Evolutionary conservation across 2,888 invertebrate genomes (phyloP).

Genomic region (Nymphalis c-album): DNA sequence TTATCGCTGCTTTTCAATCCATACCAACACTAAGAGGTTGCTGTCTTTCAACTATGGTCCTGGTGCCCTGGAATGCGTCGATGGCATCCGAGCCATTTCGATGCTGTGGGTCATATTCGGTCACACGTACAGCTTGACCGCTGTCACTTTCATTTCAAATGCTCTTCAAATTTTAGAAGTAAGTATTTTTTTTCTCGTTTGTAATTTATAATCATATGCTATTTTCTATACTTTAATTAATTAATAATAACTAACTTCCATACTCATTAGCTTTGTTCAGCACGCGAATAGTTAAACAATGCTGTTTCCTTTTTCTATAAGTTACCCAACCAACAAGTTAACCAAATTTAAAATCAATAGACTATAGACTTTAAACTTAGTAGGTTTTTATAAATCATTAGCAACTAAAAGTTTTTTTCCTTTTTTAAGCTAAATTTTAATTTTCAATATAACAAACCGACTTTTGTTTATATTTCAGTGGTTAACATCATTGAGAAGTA

Average conservation of each 20-base stretch:
- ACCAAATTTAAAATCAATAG: too few species aligned
- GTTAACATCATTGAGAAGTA: conserved; percentile 47
- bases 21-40: conserved; percentile 66
- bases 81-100: conserved; percentile 69
- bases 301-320: too few species aligned
- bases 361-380: too few species aligned
- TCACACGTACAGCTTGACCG: conserved; percentile 54
- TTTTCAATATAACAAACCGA: neutral
- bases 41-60: conserved; percentile 55
- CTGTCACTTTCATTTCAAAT: conserved; percentile 17
- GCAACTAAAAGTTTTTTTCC: neutral
- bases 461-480: conserved; percentile 49
- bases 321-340: too few species aligned
- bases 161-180: conserved; percentile 11
- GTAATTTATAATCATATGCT: too few species aligned
- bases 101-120: conserved; percentile 77
- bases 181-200: neutral
- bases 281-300: too few species aligned
- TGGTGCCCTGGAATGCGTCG: conserved; percentile 66
- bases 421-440: too few species aligned
- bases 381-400: neutral
- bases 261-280: too few species aligned
- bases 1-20: conserved; percentile 55
- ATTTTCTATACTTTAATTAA: too few species aligned
- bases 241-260: too few species aligned